Percentiles rank a stretch among this genome's conserved stretches.
These are phyloP conservation scores for Ashinkailepas kermadecensis DNA, from an alignment of 2,888 invertebrate genomes.

Conservation along the genomic window DNA sequence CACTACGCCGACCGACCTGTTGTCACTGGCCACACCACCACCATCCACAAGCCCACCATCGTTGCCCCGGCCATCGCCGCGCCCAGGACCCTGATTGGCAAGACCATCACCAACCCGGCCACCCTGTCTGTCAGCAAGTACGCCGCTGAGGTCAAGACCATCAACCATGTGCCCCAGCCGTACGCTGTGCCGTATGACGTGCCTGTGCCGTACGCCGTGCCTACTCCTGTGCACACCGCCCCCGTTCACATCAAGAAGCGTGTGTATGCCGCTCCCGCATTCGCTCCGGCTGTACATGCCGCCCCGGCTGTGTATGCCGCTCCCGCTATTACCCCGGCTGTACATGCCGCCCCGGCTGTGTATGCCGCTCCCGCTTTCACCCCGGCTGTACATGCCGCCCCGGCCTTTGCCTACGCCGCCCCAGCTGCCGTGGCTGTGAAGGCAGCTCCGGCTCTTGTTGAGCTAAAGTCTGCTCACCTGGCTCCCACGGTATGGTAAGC, in stretches of 20 bases:
- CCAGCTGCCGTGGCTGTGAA: background rate
- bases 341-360: background rate
- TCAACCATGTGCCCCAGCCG: conserved; percentile 1
- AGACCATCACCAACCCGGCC: conserved; percentile 27
- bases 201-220: conserved; percentile 13
- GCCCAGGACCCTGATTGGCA: conserved; percentile 29
- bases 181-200: background rate
- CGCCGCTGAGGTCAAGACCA: conserved; percentile 4
- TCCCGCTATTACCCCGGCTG: too few species aligned
- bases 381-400: background rate
- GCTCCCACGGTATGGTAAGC: background rate
- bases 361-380: too few species aligned
- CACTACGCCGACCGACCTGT: conserved; percentile 31
- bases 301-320: background rate
- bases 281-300: background rate
- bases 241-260: background rate
- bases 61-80: conserved; percentile 31
- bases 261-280: background rate
- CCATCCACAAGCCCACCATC: conserved; percentile 31
- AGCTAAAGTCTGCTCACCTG: background rate
- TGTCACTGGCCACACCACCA: conserved; percentile 30
- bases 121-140: conserved; percentile 18
- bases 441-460: background rate
- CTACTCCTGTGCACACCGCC: background rate
- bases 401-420: background rate